Conservation (phyloP, 2,113 vertebrate genomes). For the Cebidichthys violaceus region DNA sequence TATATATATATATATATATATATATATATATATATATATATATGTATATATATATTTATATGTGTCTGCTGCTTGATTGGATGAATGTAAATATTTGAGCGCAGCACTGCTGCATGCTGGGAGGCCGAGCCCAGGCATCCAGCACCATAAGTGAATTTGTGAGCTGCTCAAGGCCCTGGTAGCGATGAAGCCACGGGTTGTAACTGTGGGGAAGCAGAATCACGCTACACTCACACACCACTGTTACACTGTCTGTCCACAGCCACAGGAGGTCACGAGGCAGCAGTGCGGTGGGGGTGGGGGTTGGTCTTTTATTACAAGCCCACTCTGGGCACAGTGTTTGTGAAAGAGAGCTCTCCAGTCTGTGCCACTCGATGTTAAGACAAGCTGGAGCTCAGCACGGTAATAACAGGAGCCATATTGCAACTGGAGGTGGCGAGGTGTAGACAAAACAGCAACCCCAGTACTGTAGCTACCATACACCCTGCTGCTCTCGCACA, state of each 20-base stretch:
- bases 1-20: too few species aligned
- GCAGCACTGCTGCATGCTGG: conserved; percentile 47
- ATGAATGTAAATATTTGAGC: conserved; percentile 77
- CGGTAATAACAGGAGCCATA: conserved; percentile 60
- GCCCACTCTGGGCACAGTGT: conserved; percentile 26
- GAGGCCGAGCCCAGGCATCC: conserved; percentile 45
- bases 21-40: too few species aligned
- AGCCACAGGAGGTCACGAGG: conserved; percentile 48
- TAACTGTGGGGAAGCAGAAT: conserved; percentile 19
- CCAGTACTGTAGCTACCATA: conserved; percentile 41
- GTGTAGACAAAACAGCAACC: conserved; percentile 68
- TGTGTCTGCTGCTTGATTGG: conserved; percentile 69
- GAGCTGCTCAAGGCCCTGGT: conserved; percentile 29
- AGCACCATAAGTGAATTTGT: conserved; percentile 59
- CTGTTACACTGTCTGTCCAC: conserved; percentile 62
- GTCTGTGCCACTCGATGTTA: conserved; percentile 26
- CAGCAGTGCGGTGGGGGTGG: conserved; percentile 11
- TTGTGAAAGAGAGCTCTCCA: conserved; percentile 45
- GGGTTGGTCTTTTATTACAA: conserved; percentile 51
- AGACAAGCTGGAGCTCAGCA: conserved; percentile 50
- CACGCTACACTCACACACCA: conserved; percentile 29
- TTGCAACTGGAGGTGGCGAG: conserved; percentile 51
- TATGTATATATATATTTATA: too few species aligned
- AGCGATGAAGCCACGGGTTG: conserved; percentile 21
- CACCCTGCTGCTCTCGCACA: conserved; percentile 19